These are phyloP conservation scores for Drosophila oshimai DNA, from an alignment of 1,140 invertebrate species.

Conservation along the genomic window DNA sequence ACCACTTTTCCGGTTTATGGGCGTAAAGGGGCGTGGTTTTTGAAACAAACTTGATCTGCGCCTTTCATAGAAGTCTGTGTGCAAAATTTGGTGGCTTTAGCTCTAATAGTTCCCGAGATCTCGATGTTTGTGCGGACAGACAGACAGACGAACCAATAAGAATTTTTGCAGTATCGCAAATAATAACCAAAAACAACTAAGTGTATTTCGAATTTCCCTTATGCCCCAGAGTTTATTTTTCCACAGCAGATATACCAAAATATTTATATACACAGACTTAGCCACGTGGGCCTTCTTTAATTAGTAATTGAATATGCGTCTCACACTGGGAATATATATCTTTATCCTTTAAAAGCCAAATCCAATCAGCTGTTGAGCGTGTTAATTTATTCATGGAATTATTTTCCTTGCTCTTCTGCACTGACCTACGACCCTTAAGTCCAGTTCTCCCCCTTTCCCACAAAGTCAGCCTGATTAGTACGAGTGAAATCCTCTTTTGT, in stretches of 20 bases:
- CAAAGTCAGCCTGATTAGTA: conserved; percentile 22
- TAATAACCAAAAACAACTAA: neutral
- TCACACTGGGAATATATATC: conserved; percentile 11
- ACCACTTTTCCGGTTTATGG: too few species aligned
- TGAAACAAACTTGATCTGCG: too few species aligned
- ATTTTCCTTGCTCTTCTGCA: neutral
- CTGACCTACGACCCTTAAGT: conserved; percentile 13
- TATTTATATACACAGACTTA: neutral
- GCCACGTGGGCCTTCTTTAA: conserved; percentile 19
- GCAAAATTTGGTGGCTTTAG: too few species aligned
- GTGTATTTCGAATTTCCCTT: neutral
- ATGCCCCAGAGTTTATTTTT: neutral
- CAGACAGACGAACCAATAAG: too few species aligned
- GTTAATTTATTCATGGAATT: conserved; percentile 76
- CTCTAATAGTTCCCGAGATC: too few species aligned
- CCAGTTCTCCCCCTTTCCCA: neutral
- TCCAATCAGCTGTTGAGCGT: conserved; percentile 69
- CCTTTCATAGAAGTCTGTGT: too few species aligned
- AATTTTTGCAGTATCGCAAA: too few species aligned
- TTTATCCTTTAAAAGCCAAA: conserved; percentile 50
- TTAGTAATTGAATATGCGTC: conserved; percentile 67
- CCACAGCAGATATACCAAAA: neutral
- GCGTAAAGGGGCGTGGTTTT: too few species aligned
- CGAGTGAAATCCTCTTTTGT: conserved; percentile 38
- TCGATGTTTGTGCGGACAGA: too few species aligned